Percentiles rank a stretch among this genome's conserved stretches.
Evolutionary conservation across 1,140 invertebrate species (phyloP).

Genomic region (Saccostrea cuccullata): DNA sequence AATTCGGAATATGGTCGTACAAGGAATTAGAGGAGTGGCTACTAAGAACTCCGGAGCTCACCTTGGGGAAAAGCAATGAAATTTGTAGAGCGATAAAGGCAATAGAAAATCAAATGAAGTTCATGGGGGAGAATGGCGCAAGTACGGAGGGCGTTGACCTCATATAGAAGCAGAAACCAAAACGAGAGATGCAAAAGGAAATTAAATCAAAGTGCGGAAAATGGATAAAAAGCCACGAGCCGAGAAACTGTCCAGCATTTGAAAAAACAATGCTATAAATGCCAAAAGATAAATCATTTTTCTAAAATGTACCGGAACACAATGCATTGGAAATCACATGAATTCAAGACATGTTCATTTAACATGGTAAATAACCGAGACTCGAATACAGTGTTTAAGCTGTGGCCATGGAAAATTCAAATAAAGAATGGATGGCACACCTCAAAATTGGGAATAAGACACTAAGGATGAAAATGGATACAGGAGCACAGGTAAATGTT

Average conservation of each 20-base stretch:
- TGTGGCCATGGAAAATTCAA: background rate
- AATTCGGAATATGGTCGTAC: background rate
- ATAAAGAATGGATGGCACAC: background rate
- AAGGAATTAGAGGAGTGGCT: slow-evolving; percentile 1
- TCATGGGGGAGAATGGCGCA: background rate
- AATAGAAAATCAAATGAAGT: background rate
- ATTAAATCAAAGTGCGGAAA: background rate
- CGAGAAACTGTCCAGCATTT: background rate
- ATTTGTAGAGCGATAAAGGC: background rate
- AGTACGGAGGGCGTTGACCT: background rate
- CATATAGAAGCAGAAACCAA: background rate
- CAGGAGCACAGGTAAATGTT: background rate
- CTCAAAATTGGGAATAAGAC: background rate
- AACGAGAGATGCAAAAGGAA: background rate
- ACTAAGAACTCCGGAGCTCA: background rate
- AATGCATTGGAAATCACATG: background rate
- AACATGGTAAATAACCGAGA: background rate
- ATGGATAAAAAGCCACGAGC: background rate
- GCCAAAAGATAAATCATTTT: slow-evolving; percentile 34
- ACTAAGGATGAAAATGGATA: background rate
- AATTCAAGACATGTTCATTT: background rate
- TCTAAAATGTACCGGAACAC: slow-evolving; percentile 12
- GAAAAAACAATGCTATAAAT: slow-evolving; percentile 40
- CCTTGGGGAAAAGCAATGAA: background rate
- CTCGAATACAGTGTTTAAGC: background rate